Base-by-base conservation (phyloP, 2,797 vertebrate species). In the Hoplostethus atlanticus region DNA sequence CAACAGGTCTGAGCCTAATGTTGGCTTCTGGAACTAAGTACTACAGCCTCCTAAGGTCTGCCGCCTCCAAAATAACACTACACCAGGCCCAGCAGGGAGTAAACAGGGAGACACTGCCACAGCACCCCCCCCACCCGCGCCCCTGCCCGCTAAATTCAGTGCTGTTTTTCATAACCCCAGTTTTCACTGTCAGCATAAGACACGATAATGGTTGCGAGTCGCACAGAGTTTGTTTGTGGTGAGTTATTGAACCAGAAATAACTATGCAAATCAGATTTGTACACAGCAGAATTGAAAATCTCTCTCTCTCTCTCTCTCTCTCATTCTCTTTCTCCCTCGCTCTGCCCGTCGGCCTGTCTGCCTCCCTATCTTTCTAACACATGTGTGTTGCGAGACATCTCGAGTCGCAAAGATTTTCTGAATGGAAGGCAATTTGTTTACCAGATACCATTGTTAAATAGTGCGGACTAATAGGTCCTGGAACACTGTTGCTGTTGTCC, bases 1-100 rank as follows among this genome's bases (percentile, higher is more conserved):
- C 77, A 88, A 87, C 86, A 89, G 84, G 89, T 91, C 83, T 79
- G 78, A 88, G 87, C 89, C 87, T 84, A 81, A 91, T 80, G 83
- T 86, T 84, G 88, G 84, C 86, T 89, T 82, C 85, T 92, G 84
- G 85, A 91, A 85, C 84, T 81, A 88, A 90, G 80, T 79, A 76
- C 83, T 78, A 21, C 54, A 10, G 62, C 80, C 58, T 84, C 75
- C 73, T 62, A 60, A 76, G 79, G 73, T 79, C 67, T n/a, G 57
- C 64, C 55, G 48, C 64, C 80, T 89, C 73, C 66, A 77, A 84
- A 91, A 88, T 85, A 84, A 80, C 79, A 85, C 70, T 71, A 64
- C 50, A 48, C 58, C 55, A 81, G 66, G 56, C 74, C 77, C 62
- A 34, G 78, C 63, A 42, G 85, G 78, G 72, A 54, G 78, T 53